Conservation (phyloP, 1,140 invertebrate species). For the Leptinotarsa texana region DNA sequence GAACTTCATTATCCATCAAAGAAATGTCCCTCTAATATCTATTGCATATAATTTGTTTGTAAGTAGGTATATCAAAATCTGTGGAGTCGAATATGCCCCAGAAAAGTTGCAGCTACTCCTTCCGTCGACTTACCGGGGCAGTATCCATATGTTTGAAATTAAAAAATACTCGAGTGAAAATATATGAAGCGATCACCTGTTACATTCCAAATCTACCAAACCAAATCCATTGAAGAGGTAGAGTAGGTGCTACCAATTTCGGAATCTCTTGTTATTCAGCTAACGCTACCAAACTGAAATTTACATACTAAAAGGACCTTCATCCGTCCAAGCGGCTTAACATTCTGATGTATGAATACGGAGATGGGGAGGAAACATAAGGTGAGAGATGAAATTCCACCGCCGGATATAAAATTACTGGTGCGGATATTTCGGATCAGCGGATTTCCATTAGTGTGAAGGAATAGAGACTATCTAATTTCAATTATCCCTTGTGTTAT, state of each 20-base stretch:
- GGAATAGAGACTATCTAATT: not conserved
- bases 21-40: too few species aligned
- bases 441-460: constrained; percentile 1
- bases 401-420: constrained; percentile 6
- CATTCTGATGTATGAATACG: not conserved
- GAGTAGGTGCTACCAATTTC: not conserved
- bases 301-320: not conserved
- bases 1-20: too few species aligned
- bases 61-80: too few species aligned
- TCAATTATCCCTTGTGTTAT: not conserved
- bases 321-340: not conserved
- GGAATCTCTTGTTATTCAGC: not conserved
- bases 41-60: too few species aligned
- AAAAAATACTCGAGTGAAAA: too few species aligned
- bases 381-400: constrained; percentile 4
- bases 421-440: not conserved
- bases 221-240: too few species aligned
- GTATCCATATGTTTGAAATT: too few species aligned
- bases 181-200: too few species aligned
- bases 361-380: not conserved
- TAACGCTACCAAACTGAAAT: not conserved
- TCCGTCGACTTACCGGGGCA: too few species aligned
- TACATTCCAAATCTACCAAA: too few species aligned
- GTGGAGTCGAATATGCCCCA: too few species aligned
- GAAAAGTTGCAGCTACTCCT: too few species aligned